Base-by-base conservation (phyloP, 2,888 invertebrate genomes). In the Plagiodera versicolora region DNA sequence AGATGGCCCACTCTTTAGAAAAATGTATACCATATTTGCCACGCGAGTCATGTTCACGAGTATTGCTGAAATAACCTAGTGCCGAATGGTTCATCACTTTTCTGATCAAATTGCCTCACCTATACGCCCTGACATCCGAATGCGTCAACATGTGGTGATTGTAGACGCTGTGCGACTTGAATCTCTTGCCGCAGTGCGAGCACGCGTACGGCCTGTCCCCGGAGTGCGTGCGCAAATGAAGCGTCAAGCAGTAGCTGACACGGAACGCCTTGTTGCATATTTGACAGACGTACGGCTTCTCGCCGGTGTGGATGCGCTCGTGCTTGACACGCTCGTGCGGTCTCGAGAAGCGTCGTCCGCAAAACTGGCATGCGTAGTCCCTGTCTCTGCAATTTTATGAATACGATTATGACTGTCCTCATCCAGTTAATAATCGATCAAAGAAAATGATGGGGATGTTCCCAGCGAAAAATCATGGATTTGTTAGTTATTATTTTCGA, bases 241-340 rank as follows among this genome's bases (percentile, higher is more conserved):
- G 79, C 0, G 91, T 91, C 50, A 92, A 81, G 61, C 91, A 92
- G 75, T 91, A 92, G 54, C 89, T 87, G 19, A 92, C 91, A 9
- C 92, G 84, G 80, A 92, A 92, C 3, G 87, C 85, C 77, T 91
- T 92, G 48, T 91, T 91, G 74, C 92, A 92, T 28, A 91, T 88
- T 75, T 89, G 89, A 71, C 92, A 92, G 56, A 86, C 82, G 72
- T 91, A 89, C 0, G 92, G 92, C 71, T 91, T 91, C 73, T 91
- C 91, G 0, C 87, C 87, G 0, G 92, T 92, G 70, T 92, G 92
- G 72, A 91, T 89, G n/a, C 92, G 82, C 77, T 92, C 92, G 71
- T 92, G 92, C 77, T 91, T 91, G 1, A 92, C 91, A 77, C 91
- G 91, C 71, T 92, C 91, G 70, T 90, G 90, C 0, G 92, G 91